Conservation (phyloP, 2,113 vertebrate genomes). For the Pteruthius melanotis region DNA sequence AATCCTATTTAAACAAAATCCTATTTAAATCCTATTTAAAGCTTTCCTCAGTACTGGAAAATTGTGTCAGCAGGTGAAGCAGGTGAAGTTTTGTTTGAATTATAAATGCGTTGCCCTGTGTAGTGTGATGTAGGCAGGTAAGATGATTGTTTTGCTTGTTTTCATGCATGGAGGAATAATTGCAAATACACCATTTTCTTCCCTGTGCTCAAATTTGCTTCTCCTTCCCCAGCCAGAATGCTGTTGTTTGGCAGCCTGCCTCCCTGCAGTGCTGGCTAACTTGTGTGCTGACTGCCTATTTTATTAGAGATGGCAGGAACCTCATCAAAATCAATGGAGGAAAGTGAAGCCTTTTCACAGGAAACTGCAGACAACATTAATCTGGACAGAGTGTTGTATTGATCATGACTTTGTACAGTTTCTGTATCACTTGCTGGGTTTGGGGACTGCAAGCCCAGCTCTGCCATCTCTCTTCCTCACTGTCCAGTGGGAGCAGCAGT, state of each 20-base stretch:
- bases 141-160: neutral
- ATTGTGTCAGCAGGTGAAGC: neutral
- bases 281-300: neutral
- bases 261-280: neutral
- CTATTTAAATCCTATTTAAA: neutral
- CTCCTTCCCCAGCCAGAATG: neutral
- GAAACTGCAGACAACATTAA: neutral
- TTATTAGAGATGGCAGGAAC: slow-evolving; percentile 11
- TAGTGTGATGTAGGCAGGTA: neutral
- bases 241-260: slow-evolving; percentile 3
- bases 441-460: neutral
- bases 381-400: neutral
- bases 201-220: neutral
- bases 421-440: neutral
- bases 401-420: neutral
- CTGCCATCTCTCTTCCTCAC: neutral
- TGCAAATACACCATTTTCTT: neutral
- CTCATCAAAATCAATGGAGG: neutral
- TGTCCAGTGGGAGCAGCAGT: neutral
- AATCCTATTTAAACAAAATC: neutral
- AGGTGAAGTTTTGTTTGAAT: neutral
- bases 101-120: neutral
- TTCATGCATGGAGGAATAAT: neutral
- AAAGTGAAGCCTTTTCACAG: neutral
- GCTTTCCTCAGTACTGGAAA: neutral